Evolutionary conservation across 2,113 vertebrate genomes (phyloP).

Genomic region (Urocitellus parryii): DNA sequence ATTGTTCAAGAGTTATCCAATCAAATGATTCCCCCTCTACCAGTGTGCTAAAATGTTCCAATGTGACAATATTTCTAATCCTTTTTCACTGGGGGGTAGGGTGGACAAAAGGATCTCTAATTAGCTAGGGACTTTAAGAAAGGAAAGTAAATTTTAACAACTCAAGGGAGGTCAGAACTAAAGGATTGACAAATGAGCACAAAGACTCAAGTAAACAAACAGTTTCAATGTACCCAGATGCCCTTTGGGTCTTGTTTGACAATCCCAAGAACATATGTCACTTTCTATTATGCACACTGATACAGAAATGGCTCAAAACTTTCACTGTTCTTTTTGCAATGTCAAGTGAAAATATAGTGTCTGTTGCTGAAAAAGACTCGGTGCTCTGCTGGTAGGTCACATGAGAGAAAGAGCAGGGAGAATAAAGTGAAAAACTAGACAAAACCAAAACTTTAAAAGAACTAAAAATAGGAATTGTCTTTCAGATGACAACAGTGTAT

Average conservation of each 20-base stretch:
- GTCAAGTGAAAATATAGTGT: constrained; percentile 41
- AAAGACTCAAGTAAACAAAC: background rate
- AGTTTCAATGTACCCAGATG: background rate
- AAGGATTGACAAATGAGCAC: background rate
- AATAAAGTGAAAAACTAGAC: background rate
- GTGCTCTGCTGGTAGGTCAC: background rate
- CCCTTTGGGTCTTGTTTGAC: constrained; percentile 59
- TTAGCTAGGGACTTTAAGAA: constrained; percentile 55
- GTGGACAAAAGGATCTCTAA: background rate
- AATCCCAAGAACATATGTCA: constrained; percentile 50
- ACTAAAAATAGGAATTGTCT: background rate
- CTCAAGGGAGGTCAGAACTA: background rate
- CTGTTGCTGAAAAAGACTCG: background rate
- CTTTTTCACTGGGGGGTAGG: background rate
- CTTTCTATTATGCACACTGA: constrained; percentile 34
- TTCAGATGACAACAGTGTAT: background rate
- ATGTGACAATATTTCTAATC: background rate
- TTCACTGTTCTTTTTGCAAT: background rate
- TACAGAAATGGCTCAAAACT: constrained; percentile 8
- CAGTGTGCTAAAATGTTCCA: background rate
- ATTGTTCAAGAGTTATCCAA: constrained; percentile 21
- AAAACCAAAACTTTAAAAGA: background rate
- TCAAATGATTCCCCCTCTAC: background rate
- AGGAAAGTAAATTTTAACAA: constrained; percentile 36
- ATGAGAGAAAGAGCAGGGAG: background rate